A percentile compares a stretch with the other conserved stretches of the same genome.
These are phyloP conservation scores for Drosophila mayri DNA, from an alignment of 1,140 invertebrate species.

Conservation along the genomic window DNA sequence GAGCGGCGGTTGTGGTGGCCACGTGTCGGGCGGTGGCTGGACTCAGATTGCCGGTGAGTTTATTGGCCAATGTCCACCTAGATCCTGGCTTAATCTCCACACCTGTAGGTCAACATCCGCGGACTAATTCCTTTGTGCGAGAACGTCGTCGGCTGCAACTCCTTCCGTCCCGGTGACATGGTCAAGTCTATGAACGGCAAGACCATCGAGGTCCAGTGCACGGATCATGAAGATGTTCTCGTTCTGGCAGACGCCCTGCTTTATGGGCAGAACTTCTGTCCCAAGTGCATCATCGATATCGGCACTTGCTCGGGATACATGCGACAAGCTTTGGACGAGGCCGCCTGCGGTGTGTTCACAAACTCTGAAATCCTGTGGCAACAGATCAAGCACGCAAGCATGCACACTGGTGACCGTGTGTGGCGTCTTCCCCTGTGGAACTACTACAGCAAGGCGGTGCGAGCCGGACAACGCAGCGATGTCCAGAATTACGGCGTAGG, in stretches of 20 bases:
- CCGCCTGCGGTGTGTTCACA: conserved; percentile 93
- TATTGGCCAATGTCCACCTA: neutral
- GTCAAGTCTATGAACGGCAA: conserved; percentile 94
- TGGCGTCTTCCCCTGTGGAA: conserved; percentile 96
- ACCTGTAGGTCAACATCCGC: conserved; percentile 91
- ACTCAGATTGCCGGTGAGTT: conserved; percentile 88
- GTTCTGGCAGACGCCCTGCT: conserved; percentile 95
- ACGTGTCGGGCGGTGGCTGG: conserved; percentile 90
- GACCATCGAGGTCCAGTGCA: conserved; percentile 95
- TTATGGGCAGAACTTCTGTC: conserved; percentile 90
- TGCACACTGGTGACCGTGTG: conserved; percentile 92
- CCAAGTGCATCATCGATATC: conserved; percentile 90
- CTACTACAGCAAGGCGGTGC: conserved; percentile 90
- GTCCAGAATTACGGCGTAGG: conserved; percentile 91
- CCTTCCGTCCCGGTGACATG: conserved; percentile 96
- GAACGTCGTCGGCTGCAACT: conserved; percentile 93
- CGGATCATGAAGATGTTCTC: conserved; percentile 95
- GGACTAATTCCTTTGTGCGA: conserved; percentile 93
- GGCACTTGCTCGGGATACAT: conserved; percentile 95
- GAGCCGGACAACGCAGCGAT: conserved; percentile 89
- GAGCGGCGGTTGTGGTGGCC: conserved; percentile 93
- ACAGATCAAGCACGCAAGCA: conserved; percentile 88
- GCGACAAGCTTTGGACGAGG: conserved; percentile 88
- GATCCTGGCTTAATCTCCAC: conserved; percentile 88
- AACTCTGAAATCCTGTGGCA: conserved; percentile 89